Evolutionary conservation across 1,140 invertebrate genomes (phyloP).

Genomic region (Magallana ariakensis): DNA sequence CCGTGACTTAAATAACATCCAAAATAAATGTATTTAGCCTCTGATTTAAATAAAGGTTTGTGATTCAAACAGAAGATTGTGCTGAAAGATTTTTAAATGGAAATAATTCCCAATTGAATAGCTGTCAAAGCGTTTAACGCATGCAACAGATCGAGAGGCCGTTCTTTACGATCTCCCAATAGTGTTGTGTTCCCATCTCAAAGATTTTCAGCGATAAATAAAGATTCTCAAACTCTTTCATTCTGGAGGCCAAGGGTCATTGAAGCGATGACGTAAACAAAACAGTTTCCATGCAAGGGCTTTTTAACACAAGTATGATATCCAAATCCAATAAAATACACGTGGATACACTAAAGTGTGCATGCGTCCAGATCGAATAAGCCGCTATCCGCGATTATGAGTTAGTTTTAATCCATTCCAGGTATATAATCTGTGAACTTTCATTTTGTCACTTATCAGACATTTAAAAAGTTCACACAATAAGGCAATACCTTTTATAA

Average conservation of each 20-base stretch:
- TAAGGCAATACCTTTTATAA: too few relatives aligned
- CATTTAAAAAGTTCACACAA: not conserved
- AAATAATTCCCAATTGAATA: conserved; percentile 42
- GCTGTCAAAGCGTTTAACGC: conserved; percentile 38
- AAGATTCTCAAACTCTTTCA: conserved; percentile 24
- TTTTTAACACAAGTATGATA: not conserved
- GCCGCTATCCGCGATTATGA: not conserved
- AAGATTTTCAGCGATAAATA: conserved; percentile 4
- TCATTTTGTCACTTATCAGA: not conserved
- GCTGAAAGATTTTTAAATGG: conserved; percentile 56
- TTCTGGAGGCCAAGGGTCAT: not conserved
- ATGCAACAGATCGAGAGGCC: conserved; percentile 21
- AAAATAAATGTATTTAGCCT: conserved; percentile 11
- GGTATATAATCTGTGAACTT: conserved; percentile 23
- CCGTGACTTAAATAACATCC: conserved; percentile 39
- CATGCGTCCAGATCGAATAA: not conserved
- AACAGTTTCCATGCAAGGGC: conserved; percentile 17
- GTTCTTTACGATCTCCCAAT: not conserved
- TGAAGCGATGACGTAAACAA: conserved; percentile 3
- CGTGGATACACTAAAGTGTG: too few relatives aligned
- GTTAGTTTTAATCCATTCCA: not conserved
- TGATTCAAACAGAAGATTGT: conserved; percentile 38
- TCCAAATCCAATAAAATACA: not conserved
- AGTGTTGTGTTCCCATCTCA: not conserved
- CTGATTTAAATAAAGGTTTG: not conserved